phyloP scores from a whole-genome alignment of 2,888 invertebrate genomes.

The Acanthosepion esculentum region DNA sequence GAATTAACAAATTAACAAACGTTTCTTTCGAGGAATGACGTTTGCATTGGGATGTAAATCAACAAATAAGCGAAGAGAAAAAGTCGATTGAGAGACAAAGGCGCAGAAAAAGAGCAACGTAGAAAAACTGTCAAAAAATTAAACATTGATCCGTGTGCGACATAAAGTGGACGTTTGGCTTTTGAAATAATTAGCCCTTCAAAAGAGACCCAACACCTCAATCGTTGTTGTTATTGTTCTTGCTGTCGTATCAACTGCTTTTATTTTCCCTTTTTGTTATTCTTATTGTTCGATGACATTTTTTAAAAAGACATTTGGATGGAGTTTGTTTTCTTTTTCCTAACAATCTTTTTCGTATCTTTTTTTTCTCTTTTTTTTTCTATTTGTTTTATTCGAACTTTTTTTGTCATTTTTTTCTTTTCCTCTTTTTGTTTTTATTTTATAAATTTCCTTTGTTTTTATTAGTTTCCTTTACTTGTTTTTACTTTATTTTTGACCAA shows the following conservation, averaged over 20 bases:
- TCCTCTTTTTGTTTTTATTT: background rate
- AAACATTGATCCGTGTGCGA: background rate
- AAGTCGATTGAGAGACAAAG: too few relatives aligned
- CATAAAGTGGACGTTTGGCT: background rate
- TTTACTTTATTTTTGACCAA: background rate
- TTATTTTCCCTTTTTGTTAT: background rate
- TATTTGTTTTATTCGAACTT: background rate
- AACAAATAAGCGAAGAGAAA: too few relatives aligned
- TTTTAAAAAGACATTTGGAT: background rate
- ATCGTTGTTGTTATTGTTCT: background rate
- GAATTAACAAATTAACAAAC: too few relatives aligned
- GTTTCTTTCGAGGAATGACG: too few relatives aligned
- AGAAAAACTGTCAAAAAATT: background rate
- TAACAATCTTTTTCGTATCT: too few relatives aligned
- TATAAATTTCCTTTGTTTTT: background rate
- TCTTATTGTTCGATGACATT: background rate
- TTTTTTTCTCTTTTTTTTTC: background rate
- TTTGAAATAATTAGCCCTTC: conserved; percentile 1
- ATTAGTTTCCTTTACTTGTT: background rate
- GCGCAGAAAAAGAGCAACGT: too few relatives aligned
- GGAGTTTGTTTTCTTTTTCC: too few relatives aligned
- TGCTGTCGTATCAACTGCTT: background rate
- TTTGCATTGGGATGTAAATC: too few relatives aligned
- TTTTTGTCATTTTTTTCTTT: background rate
- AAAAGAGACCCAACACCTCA: background rate